These are phyloP conservation scores for Arbacia lixula DNA, from an alignment of 53 echinoderm and acorn worm species.

Conservation along the genomic window DNA sequence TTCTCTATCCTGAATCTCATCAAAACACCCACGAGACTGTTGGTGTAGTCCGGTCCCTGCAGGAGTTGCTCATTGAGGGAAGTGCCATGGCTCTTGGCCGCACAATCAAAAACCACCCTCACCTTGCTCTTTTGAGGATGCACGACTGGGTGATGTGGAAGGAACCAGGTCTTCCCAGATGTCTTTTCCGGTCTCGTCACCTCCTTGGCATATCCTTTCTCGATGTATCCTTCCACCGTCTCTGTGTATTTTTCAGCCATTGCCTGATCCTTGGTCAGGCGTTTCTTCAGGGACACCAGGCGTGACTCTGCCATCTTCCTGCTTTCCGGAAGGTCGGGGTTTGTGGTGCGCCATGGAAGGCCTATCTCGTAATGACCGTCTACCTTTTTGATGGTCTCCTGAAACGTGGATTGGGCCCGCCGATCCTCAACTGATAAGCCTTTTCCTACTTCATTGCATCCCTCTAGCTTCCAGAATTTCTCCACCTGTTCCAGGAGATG, in stretches of 20 bases:
- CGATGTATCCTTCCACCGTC: constrained; percentile 52
- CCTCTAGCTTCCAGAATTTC: constrained; percentile 64
- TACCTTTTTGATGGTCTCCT: constrained; percentile 32
- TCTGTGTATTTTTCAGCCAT: constrained; percentile 48
- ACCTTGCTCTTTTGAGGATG: constrained; percentile 65
- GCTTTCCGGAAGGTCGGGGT: constrained; percentile 65
- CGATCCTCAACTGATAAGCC: constrained; percentile 71
- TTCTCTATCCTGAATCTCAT: constrained; percentile 43
- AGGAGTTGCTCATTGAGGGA: constrained; percentile 73
- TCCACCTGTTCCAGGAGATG: constrained; percentile 57
- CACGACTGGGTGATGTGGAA: constrained; percentile 66
- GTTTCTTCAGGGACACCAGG: constrained; percentile 55
- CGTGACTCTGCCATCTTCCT: constrained; percentile 56
- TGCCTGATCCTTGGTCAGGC: constrained; percentile 52
- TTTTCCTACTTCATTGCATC: constrained; percentile 15
- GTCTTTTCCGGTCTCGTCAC: not conserved
- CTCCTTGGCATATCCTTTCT: constrained; percentile 58
- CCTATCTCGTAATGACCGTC: constrained; percentile 74
- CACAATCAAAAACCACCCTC: constrained; percentile 76
- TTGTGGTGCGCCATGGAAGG: constrained; percentile 65
- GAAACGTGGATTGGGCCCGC: constrained; percentile 60
- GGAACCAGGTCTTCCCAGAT: constrained; percentile 51
- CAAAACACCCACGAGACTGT: constrained; percentile 65
- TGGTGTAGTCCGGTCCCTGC: constrained; percentile 73
- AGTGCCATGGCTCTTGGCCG: constrained; percentile 63